These are phyloP conservation scores for Drosophila triauraria DNA, from an alignment of 1,140 invertebrate species.

Conservation along the genomic window DNA sequence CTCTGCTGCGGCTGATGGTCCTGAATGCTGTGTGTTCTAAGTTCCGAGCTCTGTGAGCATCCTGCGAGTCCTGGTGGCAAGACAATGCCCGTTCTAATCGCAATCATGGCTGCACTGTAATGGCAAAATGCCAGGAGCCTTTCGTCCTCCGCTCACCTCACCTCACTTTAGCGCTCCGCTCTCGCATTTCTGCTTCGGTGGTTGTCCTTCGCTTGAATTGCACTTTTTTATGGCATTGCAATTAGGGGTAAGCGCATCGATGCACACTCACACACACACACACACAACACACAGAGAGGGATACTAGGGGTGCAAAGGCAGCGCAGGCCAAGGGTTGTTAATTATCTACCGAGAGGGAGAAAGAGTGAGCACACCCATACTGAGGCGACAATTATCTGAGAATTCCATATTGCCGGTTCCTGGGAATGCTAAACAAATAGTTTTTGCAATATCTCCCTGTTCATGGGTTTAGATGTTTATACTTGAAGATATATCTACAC, in stretches of 20 bases:
- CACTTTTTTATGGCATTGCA: slow-evolving; percentile 83
- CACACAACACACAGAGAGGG: slow-evolving; percentile 9
- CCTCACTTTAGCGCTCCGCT: slow-evolving; percentile 7
- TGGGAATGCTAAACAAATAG: slow-evolving; percentile 35
- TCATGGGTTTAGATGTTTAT: background rate
- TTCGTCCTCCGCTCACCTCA: slow-evolving; percentile 5
- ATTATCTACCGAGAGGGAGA: slow-evolving; percentile 68
- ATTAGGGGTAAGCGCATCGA: slow-evolving; percentile 78
- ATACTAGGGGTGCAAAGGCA: slow-evolving; percentile 44
- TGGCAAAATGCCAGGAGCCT: slow-evolving; percentile 57
- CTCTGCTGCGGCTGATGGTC: slow-evolving; percentile 50
- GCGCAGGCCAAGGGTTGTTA: slow-evolving; percentile 59
- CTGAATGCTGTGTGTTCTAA: slow-evolving; percentile 5
- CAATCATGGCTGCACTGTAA: slow-evolving; percentile 74
- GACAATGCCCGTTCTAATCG: slow-evolving; percentile 64
- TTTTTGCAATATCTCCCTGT: slow-evolving; percentile 5
- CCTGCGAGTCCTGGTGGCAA: slow-evolving; percentile 34
- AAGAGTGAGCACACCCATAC: slow-evolving; percentile 20
- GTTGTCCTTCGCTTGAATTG: slow-evolving; percentile 82
- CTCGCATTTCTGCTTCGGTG: slow-evolving; percentile 41
- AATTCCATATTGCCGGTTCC: slow-evolving; percentile 39
- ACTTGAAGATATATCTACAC: background rate
- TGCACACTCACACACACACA: slow-evolving; percentile 26
- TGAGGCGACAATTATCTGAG: slow-evolving; percentile 31
- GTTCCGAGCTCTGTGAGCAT: slow-evolving; percentile 6